Percentiles rank a stretch among this genome's conserved stretches.
These are phyloP conservation scores for Ostrea denselamellosa DNA, from an alignment of 1,140 invertebrate genomes.

Conservation along the genomic window DNA sequence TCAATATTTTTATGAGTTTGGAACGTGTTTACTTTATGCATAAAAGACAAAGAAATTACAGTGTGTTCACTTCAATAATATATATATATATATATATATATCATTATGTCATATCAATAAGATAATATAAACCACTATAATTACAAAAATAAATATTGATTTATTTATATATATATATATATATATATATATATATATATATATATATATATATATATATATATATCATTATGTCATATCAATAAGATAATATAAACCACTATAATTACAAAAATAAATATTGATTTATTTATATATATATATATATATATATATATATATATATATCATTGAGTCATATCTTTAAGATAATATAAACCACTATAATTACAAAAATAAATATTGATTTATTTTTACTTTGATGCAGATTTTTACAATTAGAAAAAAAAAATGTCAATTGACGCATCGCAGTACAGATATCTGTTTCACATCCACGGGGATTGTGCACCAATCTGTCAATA, in stretches of 20 bases:
- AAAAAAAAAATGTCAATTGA: background rate
- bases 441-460: background rate
- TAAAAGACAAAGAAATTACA: too few species aligned
- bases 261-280: constrained; percentile 29
- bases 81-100: background rate
- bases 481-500: background rate
- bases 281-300: too few species aligned
- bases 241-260: background rate
- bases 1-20: too few species aligned
- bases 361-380: constrained; percentile 21
- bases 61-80: too few species aligned
- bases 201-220: too few species aligned
- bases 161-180: too few species aligned
- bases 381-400: background rate
- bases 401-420: background rate
- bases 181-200: too few species aligned
- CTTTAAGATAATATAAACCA: background rate
- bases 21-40: too few species aligned
- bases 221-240: background rate
- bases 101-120: background rate
- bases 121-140: background rate
- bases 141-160: constrained; percentile 35
- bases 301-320: too few species aligned
- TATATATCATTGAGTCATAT: background rate
- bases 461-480: background rate